Evolutionary conservation across 1,140 invertebrate species (phyloP).

Genomic region (Chymomyza costata): DNA sequence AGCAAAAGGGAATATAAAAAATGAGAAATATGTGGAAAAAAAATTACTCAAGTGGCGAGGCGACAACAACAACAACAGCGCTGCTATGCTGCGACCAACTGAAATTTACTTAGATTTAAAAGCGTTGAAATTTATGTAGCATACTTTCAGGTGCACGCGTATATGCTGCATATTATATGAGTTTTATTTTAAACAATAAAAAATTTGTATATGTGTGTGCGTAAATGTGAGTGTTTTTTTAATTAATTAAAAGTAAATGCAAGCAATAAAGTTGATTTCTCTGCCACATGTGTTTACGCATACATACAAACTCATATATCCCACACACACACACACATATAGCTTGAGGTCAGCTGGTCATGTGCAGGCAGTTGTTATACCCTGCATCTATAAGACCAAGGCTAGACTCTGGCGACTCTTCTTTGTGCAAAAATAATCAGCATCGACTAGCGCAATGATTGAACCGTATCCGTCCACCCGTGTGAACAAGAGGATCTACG

Average conservation of each 20-base stretch:
- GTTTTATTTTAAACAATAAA: too few relatives aligned
- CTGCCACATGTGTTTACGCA: too few relatives aligned
- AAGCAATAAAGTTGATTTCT: constrained; percentile 66
- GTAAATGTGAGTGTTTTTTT: constrained; percentile 34
- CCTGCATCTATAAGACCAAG: too few relatives aligned
- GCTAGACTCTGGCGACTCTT: too few relatives aligned
- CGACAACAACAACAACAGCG: too few relatives aligned
- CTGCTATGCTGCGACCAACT: neutral
- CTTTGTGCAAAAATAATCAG: too few relatives aligned
- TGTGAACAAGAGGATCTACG: too few relatives aligned
- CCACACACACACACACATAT: neutral
- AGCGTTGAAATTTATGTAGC: constrained; percentile 16
- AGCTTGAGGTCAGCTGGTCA: constrained; percentile 2
- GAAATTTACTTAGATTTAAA: constrained; percentile 48
- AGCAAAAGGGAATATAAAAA: too few relatives aligned
- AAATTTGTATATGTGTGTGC: constrained; percentile 1
- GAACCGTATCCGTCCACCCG: too few relatives aligned
- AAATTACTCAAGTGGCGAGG: constrained; percentile 27
- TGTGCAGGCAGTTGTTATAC: neutral
- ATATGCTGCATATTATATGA: too few relatives aligned
- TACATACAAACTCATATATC: too few relatives aligned
- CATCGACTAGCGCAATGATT: too few relatives aligned
- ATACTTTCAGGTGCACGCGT: constrained; percentile 1
- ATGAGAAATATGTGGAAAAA: constrained; percentile 38
- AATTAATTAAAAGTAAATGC: constrained; percentile 71